These are phyloP conservation scores for Drosophila mercatorum DNA, from an alignment of 2,888 invertebrate species.

Conservation along the genomic window DNA sequence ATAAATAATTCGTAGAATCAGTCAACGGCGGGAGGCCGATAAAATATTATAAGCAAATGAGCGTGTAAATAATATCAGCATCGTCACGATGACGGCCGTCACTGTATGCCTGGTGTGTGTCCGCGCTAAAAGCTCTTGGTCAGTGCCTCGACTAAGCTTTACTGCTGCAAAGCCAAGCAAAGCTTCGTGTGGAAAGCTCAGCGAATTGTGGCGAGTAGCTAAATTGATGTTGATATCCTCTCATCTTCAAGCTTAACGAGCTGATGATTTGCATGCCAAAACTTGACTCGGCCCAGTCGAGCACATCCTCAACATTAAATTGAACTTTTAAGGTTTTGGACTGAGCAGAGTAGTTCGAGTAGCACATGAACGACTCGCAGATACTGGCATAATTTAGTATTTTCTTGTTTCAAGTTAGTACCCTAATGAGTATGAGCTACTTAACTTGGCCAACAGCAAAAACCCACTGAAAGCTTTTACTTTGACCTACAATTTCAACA, in stretches of 20 bases:
- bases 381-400: no score
- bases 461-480: no score
- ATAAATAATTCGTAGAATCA: background rate
- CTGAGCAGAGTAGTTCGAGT: no score
- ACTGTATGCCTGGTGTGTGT: slow-evolving; percentile 6
- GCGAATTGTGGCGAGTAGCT: no score
- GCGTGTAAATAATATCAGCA: background rate
- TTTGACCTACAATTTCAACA: no score
- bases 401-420: no score
- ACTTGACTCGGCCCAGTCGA: background rate
- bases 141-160: slow-evolving; percentile 18
- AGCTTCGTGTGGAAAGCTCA: background rate
- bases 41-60: background rate
- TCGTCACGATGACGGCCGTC: background rate
- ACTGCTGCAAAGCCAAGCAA: no score
- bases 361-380: background rate
- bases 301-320: background rate
- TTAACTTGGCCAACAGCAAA: no score
- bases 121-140: slow-evolving; percentile 10
- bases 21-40: background rate
- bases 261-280: background rate
- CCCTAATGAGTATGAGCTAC: no score
- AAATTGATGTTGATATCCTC: no score
- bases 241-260: background rate
- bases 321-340: background rate